Conservation (phyloP, 1,140 invertebrate species). For the Leptopilina clavipes region DNA sequence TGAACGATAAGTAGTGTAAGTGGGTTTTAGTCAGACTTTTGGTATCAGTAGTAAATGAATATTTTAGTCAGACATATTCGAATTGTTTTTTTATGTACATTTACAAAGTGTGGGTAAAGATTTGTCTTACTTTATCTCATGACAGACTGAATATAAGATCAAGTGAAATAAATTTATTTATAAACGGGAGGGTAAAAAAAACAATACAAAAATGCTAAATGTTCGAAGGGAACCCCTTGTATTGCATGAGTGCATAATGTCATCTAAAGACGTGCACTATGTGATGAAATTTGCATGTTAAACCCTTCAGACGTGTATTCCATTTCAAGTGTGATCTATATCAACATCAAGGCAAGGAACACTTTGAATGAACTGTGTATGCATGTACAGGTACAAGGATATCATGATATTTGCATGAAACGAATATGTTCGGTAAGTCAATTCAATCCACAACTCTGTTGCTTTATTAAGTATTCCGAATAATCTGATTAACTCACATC, state of each 20-base stretch:
- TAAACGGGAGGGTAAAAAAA: background rate
- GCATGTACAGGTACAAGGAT: constrained; percentile 15
- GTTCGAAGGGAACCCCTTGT: background rate
- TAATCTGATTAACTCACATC: background rate
- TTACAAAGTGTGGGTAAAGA: too few relatives aligned
- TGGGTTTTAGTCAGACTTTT: too few relatives aligned
- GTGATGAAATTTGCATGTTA: constrained; percentile 19
- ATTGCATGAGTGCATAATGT: constrained; percentile 19
- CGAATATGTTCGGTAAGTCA: constrained; percentile 15
- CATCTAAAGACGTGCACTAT: constrained; percentile 19
- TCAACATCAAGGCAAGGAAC: constrained; percentile 18
- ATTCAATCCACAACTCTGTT: background rate
- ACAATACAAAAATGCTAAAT: background rate
- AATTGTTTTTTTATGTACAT: too few relatives aligned
- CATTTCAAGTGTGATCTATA: constrained; percentile 19
- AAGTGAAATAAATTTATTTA: background rate
- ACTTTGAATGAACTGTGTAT: constrained; percentile 16
- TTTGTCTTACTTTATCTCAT: too few relatives aligned
- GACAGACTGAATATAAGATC: too few relatives aligned
- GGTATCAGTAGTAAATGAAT: too few relatives aligned
- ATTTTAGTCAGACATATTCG: too few relatives aligned
- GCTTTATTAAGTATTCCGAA: constrained; percentile 7
- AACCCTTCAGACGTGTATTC: constrained; percentile 15
- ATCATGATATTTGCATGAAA: constrained; percentile 20
- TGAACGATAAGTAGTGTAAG: too few relatives aligned